Base-by-base conservation (phyloP, 2,113 vertebrate genomes). In the Bostrychus sinensis region DNA sequence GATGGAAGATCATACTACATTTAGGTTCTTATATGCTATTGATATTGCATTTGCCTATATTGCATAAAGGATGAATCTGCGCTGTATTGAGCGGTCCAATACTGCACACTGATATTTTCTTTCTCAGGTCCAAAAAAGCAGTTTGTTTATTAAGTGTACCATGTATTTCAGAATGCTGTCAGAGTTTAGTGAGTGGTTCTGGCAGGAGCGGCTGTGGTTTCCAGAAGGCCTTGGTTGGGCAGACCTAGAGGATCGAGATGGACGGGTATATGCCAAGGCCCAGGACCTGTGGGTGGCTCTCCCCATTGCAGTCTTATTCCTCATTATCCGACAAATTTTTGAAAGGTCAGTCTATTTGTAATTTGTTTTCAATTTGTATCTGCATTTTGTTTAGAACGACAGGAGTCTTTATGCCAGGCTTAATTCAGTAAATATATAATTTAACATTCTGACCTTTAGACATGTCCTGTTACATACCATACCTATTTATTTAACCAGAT, bases 191-290 rank as follows among this genome's bases (percentile, higher is more conserved):
- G 92, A 93, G 42, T 93, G 91, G 65, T 97, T 98, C 76, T 98
- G 97, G 97, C 95, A 95, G 93, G 95, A 98, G 65, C 87, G 88
- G 63, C 93, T 96, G 17, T 98, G 97, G 96, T 93, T 98, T 46
- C 97, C 96, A 0, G 80, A 88, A 42, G 96, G 96, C 67, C 81
- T 98, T 66, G 97, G 95, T 78, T 98, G 97, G 97, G 93, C 93
- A 0, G 95, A 98, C 78, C 87, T 98, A 61, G 90, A 96, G 86
- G 95, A 96, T 78, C 79, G 88, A 0, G 94, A 97, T 80, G 96
- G 94, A 10, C 91, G 91, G 0, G 81, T 96, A 12, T 96, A 95
- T 0, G 94, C 96, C 67, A 96, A 97, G 82, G 91, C 93, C 16
- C 77, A 77, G 0, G 94, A 98, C 79, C 91, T 98, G 59, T 98